Base-by-base conservation (phyloP, 2,797 vertebrate species). In the Syngnathus acus region DNA sequence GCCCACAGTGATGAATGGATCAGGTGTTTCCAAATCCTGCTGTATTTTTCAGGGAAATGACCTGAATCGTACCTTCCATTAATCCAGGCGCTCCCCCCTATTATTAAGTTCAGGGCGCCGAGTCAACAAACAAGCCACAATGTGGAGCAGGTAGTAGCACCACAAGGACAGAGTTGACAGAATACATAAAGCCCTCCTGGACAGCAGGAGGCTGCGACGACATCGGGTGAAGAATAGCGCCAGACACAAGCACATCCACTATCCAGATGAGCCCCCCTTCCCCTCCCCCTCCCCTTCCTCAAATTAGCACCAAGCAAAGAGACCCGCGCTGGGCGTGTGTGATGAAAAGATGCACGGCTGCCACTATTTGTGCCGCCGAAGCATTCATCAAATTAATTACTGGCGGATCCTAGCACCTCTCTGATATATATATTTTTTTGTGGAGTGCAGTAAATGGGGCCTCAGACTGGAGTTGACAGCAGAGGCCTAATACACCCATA, bases 301-400 rank as follows among this genome's bases (percentile, higher is more conserved):
- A 89, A 90, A 91, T 95, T 92, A 96, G 94, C 88, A 89, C 81
- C 53, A 74, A 88, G 89, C 90, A 89, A 81, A 65, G 72, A 72
- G 86, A 88, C 87, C 84, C 83, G 90, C 87, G 79, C 72, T 69
- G 84, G 26, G 84, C 23, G 60, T 83, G 88, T 89, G 85, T 91
- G 87, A 92, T 93, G 91, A 92, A 92, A 92, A 94, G 93, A 94
- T 87, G 87, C 88, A 73, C 82, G 88, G 89, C 91, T 90, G 91
- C 92, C 92, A 92, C 92, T 87, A 70, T 92, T 92, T 89, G 78
- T 81, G 82, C 89, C 75, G 81, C 89, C 78, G 85, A 91, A 86
- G 93, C 95, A 98, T 99, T 95, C 94, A 97, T 98, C 97, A 99
- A 94, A 90, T 93, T 95, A 96, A 98, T 96, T 94, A 95, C 92